Base-by-base conservation (phyloP, 2,888 invertebrate genomes). In the Chrysolina americana region DNA sequence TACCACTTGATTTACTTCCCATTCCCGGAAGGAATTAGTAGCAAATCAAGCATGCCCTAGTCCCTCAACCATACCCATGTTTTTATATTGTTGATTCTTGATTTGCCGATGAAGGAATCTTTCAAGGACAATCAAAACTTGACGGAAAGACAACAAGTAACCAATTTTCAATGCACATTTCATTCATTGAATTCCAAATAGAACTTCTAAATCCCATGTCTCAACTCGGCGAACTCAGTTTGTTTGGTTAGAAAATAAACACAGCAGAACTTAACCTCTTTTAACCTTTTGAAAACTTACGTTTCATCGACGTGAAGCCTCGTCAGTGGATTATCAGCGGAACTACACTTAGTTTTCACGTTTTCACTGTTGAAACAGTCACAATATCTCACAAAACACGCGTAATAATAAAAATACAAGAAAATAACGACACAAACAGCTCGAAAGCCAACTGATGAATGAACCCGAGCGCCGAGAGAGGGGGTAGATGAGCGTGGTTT, bases 371-470 rank as follows among this genome's bases (percentile, higher is more conserved):
- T 65, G 71, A 66, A 65, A 53, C 36, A 62, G 72, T 71, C 77
- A 73, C 71, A 72, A 76, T 70, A 73, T 41, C 50, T 41, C 64
- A 71, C 73, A 79, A 81, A 81, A 81, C 83, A 81, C 83, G 76
- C 82, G 79, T 81, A 80, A 81, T 80, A 78, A 83, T 81, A 80
- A 82, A 82, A 81, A 85, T 81, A 83, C 82, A 85, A 85, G 85
- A 79, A 78, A 81, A 78, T 71, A 79, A 81, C 81, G 83, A 82
- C 56, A 76, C 75, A 76, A 64, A 65, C 79, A 53, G 68, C 85
- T 84, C 80, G 80, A 79, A 80, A 85, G 85, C 85, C 85, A 83
- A 83, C 82, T 80, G 77, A 84, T 86, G 86, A 86, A 86, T 85
- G 86, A 85, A 86, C 77, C 75, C 72, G 74, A 79, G 78, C 76